phyloP scores from a whole-genome alignment of 2,888 invertebrate species.

The Heliconius cydno region DNA sequence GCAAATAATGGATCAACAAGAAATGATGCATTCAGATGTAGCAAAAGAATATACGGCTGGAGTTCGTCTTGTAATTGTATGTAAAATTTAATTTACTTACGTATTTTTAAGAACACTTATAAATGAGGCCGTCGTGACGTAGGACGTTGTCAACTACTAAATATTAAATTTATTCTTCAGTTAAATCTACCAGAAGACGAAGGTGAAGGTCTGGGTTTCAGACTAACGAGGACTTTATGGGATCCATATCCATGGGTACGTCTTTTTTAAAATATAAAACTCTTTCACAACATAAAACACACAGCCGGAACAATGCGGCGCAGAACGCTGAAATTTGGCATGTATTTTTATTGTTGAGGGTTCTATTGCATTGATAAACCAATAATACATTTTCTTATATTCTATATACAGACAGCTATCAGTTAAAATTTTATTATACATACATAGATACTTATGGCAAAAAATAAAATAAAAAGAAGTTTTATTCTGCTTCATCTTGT shows the following conservation, averaged over 20 bases:
- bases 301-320: background rate
- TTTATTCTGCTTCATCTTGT: background rate
- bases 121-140: no score
- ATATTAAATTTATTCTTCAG: conserved; percentile 49
- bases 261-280: conserved; percentile 27
- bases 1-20: conserved; percentile 31
- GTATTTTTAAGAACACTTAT: no score
- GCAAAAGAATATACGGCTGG: conserved; percentile 53
- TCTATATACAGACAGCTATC: no score
- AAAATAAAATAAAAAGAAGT: no score
- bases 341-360: background rate
- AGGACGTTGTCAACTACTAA: no score
- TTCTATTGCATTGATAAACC: no score
- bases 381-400: no score
- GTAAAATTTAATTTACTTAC: conserved; percentile 38
- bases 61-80: conserved; percentile 60
- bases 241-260: conserved; percentile 92
- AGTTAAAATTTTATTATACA: no score
- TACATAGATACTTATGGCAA: no score
- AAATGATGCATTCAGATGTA: background rate
- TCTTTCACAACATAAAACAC: background rate
- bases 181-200: conserved; percentile 85
- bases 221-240: conserved; percentile 89
- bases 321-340: background rate
- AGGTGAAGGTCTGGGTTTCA: conserved; percentile 86